Evolutionary conservation across 2,888 invertebrate genomes (phyloP), one percentile per base, ranked within the genome.

Genomic region (Tineola bisselliella): DNA sequence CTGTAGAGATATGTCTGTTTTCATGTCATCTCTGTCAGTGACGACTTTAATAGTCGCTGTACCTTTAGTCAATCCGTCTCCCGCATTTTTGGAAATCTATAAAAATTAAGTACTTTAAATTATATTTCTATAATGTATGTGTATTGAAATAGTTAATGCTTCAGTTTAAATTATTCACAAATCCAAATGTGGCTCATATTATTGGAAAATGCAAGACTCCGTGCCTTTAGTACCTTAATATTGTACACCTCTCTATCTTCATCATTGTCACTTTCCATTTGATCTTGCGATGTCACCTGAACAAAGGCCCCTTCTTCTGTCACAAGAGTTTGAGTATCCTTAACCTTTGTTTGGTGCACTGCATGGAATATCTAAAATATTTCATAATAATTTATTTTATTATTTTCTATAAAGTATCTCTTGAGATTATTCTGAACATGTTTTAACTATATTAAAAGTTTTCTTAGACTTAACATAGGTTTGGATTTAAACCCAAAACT

Each of bases 221-320:
- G n/a, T n/a, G n/a, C n/a, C n/a, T n/a, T n/a, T n/a, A n/a, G 3
- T 69, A 84, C 84, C 79, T 84, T 83, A 15, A 86, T 70, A 67
- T 77, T 79, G 62, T 77, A 84, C n/a, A 81, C 72, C 43, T 76
- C 78, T 64, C 78, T 78, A 18, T 71, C 72, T 59, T 80, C 81
- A 6, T 79, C 81, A 19, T 76, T 75, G 15, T 80, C 81, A 67
- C 73, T 76, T 15, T 84, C 86, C 0, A 76, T 48, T 13, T 61
- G 54, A 62, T 79, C 79, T 38, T 82, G 79, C 10, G 84, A 75
- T 15, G 75, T 75, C 6, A 84, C 77, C 68, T 83, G 80, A 3
- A 84, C 74, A 11, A 80, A 82, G n/a, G 83, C 67, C 56, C 81
- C 82, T 61, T 76, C 77, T 59, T 81, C 77, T 19, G 60, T 60